A percentile compares a stretch with the other conserved stretches of the same genome.
Conservation (phyloP, 2,113 vertebrate genomes). For the Osmerus eperlanus region DNA sequence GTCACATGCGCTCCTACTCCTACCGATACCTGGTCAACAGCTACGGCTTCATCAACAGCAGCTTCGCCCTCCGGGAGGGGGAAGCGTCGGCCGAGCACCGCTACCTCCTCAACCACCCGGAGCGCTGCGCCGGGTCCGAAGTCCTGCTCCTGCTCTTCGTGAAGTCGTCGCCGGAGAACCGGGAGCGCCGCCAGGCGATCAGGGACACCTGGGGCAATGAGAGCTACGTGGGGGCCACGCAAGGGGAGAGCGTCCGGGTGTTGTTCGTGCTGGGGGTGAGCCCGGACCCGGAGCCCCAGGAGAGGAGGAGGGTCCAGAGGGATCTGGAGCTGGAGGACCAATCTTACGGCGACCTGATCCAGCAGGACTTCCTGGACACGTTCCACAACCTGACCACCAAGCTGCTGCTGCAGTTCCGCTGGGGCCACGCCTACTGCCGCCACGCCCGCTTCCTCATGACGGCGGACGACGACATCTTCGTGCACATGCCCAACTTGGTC, state of each 20-base stretch:
- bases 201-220: slow-evolving; percentile 90
- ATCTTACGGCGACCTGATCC: slow-evolving; percentile 78
- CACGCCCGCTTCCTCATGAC: slow-evolving; percentile 91
- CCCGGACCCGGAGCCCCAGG: neutral
- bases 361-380: slow-evolving; percentile 88
- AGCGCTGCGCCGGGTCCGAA: slow-evolving; percentile 75
- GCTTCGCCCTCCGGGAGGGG: slow-evolving; percentile 63
- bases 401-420: slow-evolving; percentile 87
- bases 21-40: slow-evolving; percentile 90
- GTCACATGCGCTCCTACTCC: slow-evolving; percentile 83
- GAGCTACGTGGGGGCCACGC: slow-evolving; percentile 62
- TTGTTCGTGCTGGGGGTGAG: slow-evolving; percentile 82
- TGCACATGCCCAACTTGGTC: slow-evolving; percentile 90
- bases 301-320: slow-evolving; percentile 56
- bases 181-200: slow-evolving; percentile 75
- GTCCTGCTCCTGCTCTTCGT: slow-evolving; percentile 87
- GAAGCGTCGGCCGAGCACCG: slow-evolving; percentile 49
- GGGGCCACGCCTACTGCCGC: slow-evolving; percentile 82
- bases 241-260: slow-evolving; percentile 78
- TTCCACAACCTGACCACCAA: slow-evolving; percentile 93
- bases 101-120: slow-evolving; percentile 82
- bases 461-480: slow-evolving; percentile 91
- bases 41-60: slow-evolving; percentile 83
- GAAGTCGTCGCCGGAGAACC: slow-evolving; percentile 85
- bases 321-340: slow-evolving; percentile 74